Conservation (phyloP, 2,888 invertebrate species). For the Agrochola lota region DNA sequence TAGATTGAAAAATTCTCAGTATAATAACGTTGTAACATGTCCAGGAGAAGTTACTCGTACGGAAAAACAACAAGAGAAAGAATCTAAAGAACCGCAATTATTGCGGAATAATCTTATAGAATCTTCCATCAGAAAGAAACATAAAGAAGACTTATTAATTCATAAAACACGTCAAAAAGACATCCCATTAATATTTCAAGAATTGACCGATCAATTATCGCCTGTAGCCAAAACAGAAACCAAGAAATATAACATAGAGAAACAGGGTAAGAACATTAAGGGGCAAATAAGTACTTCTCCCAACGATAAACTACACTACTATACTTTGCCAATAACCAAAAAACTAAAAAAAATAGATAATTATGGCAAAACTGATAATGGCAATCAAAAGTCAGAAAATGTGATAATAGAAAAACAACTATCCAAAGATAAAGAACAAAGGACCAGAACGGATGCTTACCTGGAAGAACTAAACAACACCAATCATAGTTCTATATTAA, state of each 20-base stretch:
- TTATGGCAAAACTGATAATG: not conserved
- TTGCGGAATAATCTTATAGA: not conserved
- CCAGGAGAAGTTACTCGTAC: not conserved
- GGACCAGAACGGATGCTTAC: not conserved
- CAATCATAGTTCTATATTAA: conserved; percentile 18
- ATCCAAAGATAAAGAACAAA: not conserved
- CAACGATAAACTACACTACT: not conserved
- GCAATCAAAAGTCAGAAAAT: not conserved
- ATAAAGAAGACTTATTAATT: not conserved
- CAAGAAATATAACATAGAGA: not conserved
- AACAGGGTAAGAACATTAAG: not conserved
- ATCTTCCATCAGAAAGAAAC: not conserved
- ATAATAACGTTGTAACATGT: not conserved
- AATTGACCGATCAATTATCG: not conserved
- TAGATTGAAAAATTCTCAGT: not conserved
- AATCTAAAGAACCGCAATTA: not conserved
- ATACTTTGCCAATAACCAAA: not conserved
- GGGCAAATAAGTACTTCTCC: not conserved
- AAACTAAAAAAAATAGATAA: not conserved
- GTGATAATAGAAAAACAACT: not conserved
- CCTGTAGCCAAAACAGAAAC: conserved; percentile 4
- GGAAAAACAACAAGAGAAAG: not conserved
- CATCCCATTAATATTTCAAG: not conserved
- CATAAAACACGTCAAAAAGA: not conserved
- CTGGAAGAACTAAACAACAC: not conserved